A percentile compares a stretch with the other conserved stretches of the same genome.
Evolutionary conservation across 2,113 vertebrate species (phyloP).

Genomic region (Nicator chloris): DNA sequence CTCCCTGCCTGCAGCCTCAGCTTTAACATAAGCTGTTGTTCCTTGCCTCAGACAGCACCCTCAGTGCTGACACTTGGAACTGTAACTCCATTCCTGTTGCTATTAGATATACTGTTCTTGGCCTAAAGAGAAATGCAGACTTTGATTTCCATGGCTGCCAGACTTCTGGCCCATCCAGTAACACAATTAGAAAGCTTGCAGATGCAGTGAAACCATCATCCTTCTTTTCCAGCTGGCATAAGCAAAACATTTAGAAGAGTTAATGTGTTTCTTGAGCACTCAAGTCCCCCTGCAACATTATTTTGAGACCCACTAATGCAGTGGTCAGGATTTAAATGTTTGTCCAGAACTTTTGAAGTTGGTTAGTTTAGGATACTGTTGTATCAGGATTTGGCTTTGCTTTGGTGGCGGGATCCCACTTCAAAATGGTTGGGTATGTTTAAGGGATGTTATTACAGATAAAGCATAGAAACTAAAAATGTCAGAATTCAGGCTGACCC

Average conservation of each 20-base stretch:
- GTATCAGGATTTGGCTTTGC: neutral
- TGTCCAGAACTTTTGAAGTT: neutral
- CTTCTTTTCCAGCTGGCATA: slow-evolving; percentile 13
- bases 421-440: neutral
- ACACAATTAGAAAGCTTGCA: neutral
- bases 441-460: neutral
- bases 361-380: neutral
- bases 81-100: neutral
- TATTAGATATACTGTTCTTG: neutral
- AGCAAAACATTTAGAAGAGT: neutral
- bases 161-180: neutral
- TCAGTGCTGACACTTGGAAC: neutral
- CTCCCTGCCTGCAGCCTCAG: neutral
- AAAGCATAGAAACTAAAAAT: neutral
- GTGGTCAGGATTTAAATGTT: neutral
- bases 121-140: neutral
- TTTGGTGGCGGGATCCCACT: neutral
- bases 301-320: neutral
- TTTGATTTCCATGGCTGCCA: neutral
- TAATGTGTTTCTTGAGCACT: neutral
- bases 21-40: fast-evolving
- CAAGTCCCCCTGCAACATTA: neutral
- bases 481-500: neutral
- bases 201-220: neutral
- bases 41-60: neutral